Conservation (phyloP, 1,140 invertebrate genomes). For the Saccostrea cuccullata region DNA sequence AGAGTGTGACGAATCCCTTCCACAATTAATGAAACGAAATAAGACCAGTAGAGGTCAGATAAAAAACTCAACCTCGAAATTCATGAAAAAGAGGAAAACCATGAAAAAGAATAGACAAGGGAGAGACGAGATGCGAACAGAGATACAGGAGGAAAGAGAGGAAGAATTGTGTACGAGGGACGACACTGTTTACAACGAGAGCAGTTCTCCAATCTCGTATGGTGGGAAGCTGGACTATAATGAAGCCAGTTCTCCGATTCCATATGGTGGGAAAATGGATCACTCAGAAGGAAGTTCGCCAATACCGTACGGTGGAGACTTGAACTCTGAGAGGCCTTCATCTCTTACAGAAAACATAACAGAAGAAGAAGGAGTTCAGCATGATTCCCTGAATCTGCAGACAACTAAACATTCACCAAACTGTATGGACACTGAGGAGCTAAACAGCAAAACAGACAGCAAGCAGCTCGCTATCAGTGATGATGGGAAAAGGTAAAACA, state of each 20-base stretch:
- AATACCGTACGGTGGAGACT: not conserved
- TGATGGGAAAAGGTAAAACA: not conserved
- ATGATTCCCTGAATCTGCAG: not conserved
- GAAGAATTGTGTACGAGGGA: not conserved
- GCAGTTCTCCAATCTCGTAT: no score
- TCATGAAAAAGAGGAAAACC: not conserved
- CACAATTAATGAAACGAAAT: not conserved
- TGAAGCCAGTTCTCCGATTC: not conserved
- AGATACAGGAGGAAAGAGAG: not conserved
- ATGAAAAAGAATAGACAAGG: not conserved
- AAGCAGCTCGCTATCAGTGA: not conserved
- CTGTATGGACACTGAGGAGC: not conserved
- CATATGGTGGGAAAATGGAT: not conserved
- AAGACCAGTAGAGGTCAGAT: not conserved
- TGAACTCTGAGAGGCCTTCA: not conserved
- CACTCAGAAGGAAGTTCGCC: not conserved
- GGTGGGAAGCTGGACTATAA: no score
- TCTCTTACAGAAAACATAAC: not conserved
- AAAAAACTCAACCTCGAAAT: not conserved
- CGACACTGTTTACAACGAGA: not conserved
- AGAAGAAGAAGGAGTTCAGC: not conserved
- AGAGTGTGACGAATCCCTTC: not conserved
- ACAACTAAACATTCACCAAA: not conserved
- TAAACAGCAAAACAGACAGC: not conserved
- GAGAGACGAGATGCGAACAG: not conserved